A percentile compares a stretch with the other conserved stretches of the same genome.
phyloP scores from a whole-genome alignment of 1,140 invertebrate species.

The Orchestia grillus region DNA sequence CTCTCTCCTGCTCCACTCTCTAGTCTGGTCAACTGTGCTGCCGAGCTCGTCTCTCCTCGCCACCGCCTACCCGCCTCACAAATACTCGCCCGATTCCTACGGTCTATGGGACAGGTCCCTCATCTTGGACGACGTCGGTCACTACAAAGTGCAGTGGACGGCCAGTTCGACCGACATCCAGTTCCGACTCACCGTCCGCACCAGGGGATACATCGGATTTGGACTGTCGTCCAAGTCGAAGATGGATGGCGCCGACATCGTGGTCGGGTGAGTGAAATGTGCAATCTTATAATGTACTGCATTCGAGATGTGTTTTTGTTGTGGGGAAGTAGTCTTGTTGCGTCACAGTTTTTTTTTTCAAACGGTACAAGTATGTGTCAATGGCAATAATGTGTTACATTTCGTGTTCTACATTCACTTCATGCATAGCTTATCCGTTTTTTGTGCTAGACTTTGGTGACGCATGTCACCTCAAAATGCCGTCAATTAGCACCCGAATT shows the following conservation, averaged over 20 bases:
- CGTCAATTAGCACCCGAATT: no score
- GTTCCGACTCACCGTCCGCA: slow-evolving; percentile 70
- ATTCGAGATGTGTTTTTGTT: neutral
- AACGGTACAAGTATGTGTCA: no score
- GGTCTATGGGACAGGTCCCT: slow-evolving; percentile 66
- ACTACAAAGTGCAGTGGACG: slow-evolving; percentile 67
- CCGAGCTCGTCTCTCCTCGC: neutral
- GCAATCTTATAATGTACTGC: no score
- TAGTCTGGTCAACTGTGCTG: slow-evolving; percentile 11
- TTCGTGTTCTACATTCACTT: no score
- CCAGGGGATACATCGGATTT: slow-evolving; percentile 71
- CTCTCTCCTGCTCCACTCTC: neutral
- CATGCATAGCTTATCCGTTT: no score
- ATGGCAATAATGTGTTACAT: no score
- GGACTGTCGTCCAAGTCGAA: slow-evolving; percentile 71
- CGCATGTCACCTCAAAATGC: no score
- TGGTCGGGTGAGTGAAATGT: slow-evolving; percentile 71
- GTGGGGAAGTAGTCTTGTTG: neutral
- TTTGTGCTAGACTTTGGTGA: no score
- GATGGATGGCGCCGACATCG: slow-evolving; percentile 72
- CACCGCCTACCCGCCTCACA: slow-evolving; percentile 28
- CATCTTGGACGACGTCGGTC: slow-evolving; percentile 61
- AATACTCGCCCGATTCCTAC: slow-evolving; percentile 58
- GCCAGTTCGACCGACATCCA: slow-evolving; percentile 68
- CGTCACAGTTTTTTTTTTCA: no score